Base-by-base conservation (phyloP, 2,113 vertebrate species). In the Xyliphius kryptos region DNA sequence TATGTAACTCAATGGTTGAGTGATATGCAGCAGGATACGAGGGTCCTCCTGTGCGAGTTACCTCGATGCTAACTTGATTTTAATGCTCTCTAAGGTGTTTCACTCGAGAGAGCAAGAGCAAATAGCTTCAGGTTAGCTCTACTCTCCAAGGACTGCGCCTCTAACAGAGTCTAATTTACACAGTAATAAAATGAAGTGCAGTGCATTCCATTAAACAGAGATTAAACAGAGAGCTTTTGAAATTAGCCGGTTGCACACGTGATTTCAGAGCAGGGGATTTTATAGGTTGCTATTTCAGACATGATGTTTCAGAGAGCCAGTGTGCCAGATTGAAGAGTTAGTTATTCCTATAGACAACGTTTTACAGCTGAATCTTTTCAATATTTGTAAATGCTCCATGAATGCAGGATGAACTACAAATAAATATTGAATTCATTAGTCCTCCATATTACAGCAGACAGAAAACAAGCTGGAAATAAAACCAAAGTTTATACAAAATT, bases 41-140 rank as follows among this genome's bases (percentile, higher is more conserved):
- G 44, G 62, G n/a, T n/a, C n/a, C 50, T 59, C 56, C 51, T 66
- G 66, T 8, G 56, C 6, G 22, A 19, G 21, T 56, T 64, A 46
- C 64, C 46, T 71, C 64, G 58, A 26, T 19, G 32, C 54, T 40
- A 17, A 16, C 44, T 26, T 57, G 57, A 61, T 65, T 36, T 65
- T 56, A 60, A 65, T 44, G 56, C 56, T 51, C 56, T 64, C 64
- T 37, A 72, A 63, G 70, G 61, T 68, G 64, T 72, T 72, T 64
- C 43, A 56, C 56, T 72, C 61, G 44, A 10, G 61, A 65, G 56
- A 65, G 22, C 62, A 51, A 61, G 36, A 65, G 67, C 58, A 71
- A 71, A 56, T 61, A 54, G 48, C 66, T 75, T 62, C 22, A 66
- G 61, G 70, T 75, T 70, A 67, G 49, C 70, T 67, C 40, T 54